Conservation (phyloP, 2,888 invertebrate species). For the Odontomyia ornata region DNA sequence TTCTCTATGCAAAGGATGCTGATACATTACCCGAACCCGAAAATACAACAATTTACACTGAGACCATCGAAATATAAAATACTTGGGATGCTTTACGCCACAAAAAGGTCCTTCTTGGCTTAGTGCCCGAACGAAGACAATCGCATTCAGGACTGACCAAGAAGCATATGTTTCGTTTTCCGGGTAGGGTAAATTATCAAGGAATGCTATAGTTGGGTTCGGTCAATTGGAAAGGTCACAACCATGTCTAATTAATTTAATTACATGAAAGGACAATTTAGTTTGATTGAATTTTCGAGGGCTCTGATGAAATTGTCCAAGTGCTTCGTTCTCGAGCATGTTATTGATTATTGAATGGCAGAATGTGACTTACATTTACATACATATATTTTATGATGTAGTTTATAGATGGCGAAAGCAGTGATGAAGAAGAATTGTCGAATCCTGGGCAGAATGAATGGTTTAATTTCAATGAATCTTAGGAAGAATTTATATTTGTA, state of each 20-base stretch:
- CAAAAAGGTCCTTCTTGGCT: neutral
- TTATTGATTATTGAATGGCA: neutral
- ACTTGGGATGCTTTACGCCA: neutral
- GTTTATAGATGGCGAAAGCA: no score
- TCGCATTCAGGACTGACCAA: neutral
- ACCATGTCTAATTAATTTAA: conserved; percentile 51
- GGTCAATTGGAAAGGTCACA: conserved; percentile 50
- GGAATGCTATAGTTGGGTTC: neutral
- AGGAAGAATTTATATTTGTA: no score
- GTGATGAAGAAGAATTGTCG: no score
- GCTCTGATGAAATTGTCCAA: conserved; percentile 14
- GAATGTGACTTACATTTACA: neutral
- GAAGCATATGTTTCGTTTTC: conserved; percentile 16
- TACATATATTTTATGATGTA: neutral
- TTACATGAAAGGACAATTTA: conserved; percentile 50
- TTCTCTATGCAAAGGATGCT: no score
- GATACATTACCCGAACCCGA: neutral
- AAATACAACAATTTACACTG: conserved; percentile 27
- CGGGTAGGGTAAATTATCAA: neutral
- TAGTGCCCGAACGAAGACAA: neutral
- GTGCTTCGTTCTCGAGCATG: conserved; percentile 9
- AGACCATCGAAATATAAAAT: conserved; percentile 6
- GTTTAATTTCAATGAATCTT: no score
- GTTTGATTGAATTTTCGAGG: conserved; percentile 50
- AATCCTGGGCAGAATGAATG: no score